Base-by-base conservation (phyloP, 2,888 invertebrate species). In the Sabatieria punctata region DNA sequence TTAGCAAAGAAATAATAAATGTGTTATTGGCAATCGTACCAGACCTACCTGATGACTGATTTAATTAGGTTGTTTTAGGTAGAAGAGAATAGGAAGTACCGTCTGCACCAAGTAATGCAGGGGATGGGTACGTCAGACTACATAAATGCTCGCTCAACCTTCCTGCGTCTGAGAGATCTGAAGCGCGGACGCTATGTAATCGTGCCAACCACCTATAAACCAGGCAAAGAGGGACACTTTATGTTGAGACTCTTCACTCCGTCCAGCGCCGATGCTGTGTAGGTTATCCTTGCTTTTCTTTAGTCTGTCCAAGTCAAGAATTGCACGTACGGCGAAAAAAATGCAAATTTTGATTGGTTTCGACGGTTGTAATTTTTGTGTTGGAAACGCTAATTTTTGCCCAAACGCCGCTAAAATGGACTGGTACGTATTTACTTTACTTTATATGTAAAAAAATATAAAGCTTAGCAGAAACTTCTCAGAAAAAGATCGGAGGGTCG, bases 171-270 rank as follows among this genome's bases (percentile, higher is more conserved):
- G 23, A 59, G 58, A 8, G 51, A 50, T 24, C 52, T 70, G 40
- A 50, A 52, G 21, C 60, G 61, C 40, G 71, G 71, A 0, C 51
- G 60, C 43, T 58, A 59, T 59, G 66, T 75, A 11, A 59, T 76
- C 3, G 58, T 76, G 15, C 74, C 75, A 1, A 73, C 74, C 15
- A 75, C 75, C 1, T 75, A 74, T 60, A 72, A 73, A 21, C 70
- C 73, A 2, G 69, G 68, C 21, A 64, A 71, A 46, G 67, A 67
- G 43, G 70, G 71, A 6, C 63, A 68, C 37, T 76, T 72, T 59
- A 63, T 75, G 52, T 60, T 77, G 36, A 61, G 76, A 49, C 60
- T 75, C 11, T 69, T 66, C 49, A 57, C 65, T 2, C 56, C 57
- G 25, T 53, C 54, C 13, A 52, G 58, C 26, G 50, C 61, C 40